Evolutionary conservation across 2,888 invertebrate species (phyloP).

Genomic region (Cephus sareptanus): DNA sequence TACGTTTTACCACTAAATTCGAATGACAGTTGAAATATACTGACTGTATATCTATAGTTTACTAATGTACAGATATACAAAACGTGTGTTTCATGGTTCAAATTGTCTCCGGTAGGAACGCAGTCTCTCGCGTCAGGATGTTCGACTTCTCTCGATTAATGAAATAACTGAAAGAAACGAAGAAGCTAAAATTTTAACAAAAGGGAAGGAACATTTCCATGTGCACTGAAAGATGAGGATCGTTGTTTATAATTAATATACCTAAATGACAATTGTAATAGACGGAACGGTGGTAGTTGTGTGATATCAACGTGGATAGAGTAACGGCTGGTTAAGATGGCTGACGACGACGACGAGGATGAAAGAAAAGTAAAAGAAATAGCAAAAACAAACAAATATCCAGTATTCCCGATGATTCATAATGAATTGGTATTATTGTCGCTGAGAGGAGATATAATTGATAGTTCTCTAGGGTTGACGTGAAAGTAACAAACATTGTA

Average conservation of each 20-base stretch:
- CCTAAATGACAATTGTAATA: not conserved
- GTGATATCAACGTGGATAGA: not conserved
- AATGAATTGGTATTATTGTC: slow-evolving; percentile 25
- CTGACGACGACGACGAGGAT: not conserved
- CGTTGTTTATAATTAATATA: slow-evolving; percentile 31
- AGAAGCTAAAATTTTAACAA: not conserved
- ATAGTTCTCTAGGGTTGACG: slow-evolving; percentile 24
- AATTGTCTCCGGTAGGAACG: not conserved
- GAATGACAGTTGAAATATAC: not conserved
- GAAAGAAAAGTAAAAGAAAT: not conserved
- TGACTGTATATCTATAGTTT: not conserved
- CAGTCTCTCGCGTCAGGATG: not conserved
- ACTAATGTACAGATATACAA: not conserved
- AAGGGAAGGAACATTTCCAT: not conserved
- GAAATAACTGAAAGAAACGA: not conserved
- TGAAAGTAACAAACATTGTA: slow-evolving; percentile 39
- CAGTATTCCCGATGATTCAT: slow-evolving; percentile 48
- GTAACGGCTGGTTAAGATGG: not conserved
- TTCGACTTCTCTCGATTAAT: not conserved
- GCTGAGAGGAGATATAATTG: slow-evolving; percentile 16
- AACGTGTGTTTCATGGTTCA: not conserved
- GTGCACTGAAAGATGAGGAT: not conserved
- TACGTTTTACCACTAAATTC: not conserved
- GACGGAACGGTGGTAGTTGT: slow-evolving; percentile 29
- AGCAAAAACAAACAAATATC: slow-evolving; percentile 30